Percentiles rank a stretch among this genome's conserved stretches.
Evolutionary conservation across 2,113 vertebrate species (phyloP).

Genomic region (Callorhinus ursinus): DNA sequence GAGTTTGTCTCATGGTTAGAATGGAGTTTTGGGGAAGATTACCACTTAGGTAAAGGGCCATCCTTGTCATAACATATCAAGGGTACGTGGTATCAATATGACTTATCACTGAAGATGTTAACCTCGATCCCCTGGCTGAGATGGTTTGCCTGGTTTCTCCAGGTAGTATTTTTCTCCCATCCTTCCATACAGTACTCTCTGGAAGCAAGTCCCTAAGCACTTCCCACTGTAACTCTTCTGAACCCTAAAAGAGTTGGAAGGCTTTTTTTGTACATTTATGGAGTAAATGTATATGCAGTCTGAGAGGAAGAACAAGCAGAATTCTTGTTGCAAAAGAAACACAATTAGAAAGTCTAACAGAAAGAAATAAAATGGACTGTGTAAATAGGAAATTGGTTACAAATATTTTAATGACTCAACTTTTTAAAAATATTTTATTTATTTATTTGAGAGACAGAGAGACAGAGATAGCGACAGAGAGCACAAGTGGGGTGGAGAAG

Average conservation of each 20-base stretch:
- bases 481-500: too few species aligned
- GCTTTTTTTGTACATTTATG: neutral
- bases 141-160: neutral
- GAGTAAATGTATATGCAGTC: neutral
- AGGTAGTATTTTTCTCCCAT: neutral
- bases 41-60: neutral
- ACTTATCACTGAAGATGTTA: neutral
- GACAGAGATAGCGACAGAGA: too few species aligned
- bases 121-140: neutral
- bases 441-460: too few species aligned
- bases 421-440: too few species aligned
- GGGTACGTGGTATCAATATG: neutral
- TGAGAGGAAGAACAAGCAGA: neutral
- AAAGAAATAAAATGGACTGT: conserved; percentile 2
- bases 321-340: neutral
- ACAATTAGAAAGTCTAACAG: conserved; percentile 3
- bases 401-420: neutral
- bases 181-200: neutral
- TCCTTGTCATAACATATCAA: neutral
- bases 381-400: neutral
- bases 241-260: neutral
- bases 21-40: neutral
- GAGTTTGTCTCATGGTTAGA: neutral
- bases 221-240: neutral
- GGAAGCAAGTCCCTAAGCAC: neutral